Evolutionary conservation across 2,888 invertebrate genomes (phyloP), one percentile per base, ranked within the genome.

Genomic region (Papilio elwesi): DNA sequence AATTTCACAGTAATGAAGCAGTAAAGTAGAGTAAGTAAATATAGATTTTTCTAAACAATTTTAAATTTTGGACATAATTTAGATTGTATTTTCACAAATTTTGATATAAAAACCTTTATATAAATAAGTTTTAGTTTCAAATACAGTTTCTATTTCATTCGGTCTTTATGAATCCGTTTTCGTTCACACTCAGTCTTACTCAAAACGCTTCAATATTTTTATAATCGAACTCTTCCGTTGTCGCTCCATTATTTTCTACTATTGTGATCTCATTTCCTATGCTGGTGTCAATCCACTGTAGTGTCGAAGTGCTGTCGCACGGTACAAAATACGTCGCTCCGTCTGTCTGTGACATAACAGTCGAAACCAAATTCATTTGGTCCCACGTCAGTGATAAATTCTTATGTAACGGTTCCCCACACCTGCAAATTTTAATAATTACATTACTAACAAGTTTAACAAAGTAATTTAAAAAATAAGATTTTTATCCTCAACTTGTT

Each of bases 311-410:
- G 47, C 71, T 67, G 66, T 71, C 71, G n/a, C 71, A 71, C 8
- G 71, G 71, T 12, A 71, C 63, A 55, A 70, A 55, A 26, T 71
- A 73, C 11, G 68, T 74, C 48, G 77, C 79, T 15, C 74, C 75
- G 16, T 76, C 78, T 3, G 77, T 76, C 15, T 80, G 78, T 66
- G 76, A 74, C 43, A 76, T 78, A 11, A 77, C 77, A 16, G 74
- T 75, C n/a, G 76, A 67, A 1, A 67, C 67, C 11, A 71, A 62
- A 15, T 67, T 71, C 71, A 67, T 71, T 67, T 71, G 66, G 8
- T 71, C 65, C 71, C 71, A 71, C 12, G 66, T 51, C 7, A 71
- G 0, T 0, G 66, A 47, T n/a, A 71, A 9, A 2, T 57, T 26
- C 49, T 71, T 71, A 6, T 55, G 11, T 10, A 67, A 11, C 6